A percentile compares a stretch with the other conserved stretches of the same genome.
These are phyloP conservation scores for Orthosia gothica DNA, from an alignment of 2,888 invertebrate species.

Conservation along the genomic window DNA sequence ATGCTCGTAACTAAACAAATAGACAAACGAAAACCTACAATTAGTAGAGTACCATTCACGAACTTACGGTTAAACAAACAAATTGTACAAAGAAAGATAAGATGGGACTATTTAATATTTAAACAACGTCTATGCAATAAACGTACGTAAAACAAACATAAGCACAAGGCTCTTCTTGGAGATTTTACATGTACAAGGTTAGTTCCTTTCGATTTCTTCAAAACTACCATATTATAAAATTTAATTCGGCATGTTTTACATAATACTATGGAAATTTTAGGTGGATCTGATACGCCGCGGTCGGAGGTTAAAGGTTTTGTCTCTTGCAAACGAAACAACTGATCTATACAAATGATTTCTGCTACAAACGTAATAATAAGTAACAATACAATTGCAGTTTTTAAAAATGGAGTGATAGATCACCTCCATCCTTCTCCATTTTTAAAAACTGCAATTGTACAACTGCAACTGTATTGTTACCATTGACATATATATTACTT, in stretches of 20 bases:
- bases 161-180: slow-evolving; percentile 51
- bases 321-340: slow-evolving; percentile 19
- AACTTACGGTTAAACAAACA: slow-evolving; percentile 43
- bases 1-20: slow-evolving; percentile 61
- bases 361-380: slow-evolving; percentile 17
- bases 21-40: slow-evolving; percentile 48
- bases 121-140: slow-evolving; percentile 45
- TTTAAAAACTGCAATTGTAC: too few relatives aligned
- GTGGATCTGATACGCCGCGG: slow-evolving; percentile 42
- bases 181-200: slow-evolving; percentile 60
- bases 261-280: slow-evolving; percentile 55
- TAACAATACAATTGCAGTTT: not conserved
- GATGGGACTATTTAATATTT: slow-evolving; percentile 55
- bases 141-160: slow-evolving; percentile 50
- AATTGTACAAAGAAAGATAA: slow-evolving; percentile 58
- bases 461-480: not conserved
- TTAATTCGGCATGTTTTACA: slow-evolving; percentile 42
- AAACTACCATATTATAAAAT: slow-evolving; percentile 19
- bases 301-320: slow-evolving; percentile 46
- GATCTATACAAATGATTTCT: slow-evolving; percentile 33
- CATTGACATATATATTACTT: too few relatives aligned
- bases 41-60: slow-evolving; percentile 51
- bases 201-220: slow-evolving; percentile 45
- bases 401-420: too few relatives aligned
- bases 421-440: too few relatives aligned